phyloP scores from a whole-genome alignment of 2,113 vertebrate genomes.

The Tamias sibiricus region DNA sequence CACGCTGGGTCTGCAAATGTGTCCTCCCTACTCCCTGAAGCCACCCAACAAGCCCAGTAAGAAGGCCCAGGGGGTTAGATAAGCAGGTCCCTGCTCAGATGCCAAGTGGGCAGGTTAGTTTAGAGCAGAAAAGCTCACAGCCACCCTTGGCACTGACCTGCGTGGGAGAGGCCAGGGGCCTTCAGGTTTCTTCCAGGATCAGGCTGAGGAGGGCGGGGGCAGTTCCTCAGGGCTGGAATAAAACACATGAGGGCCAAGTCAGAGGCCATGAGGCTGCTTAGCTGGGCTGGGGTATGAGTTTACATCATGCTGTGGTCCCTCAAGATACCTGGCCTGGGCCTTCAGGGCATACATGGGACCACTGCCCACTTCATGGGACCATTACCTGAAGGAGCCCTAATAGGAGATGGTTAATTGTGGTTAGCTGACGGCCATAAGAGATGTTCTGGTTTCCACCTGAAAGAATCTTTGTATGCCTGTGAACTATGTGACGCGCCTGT shows the following conservation, averaged over 20 bases:
- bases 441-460: too few relatives aligned
- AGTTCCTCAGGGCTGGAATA: constrained; percentile 81
- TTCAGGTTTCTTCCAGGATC: constrained; percentile 74
- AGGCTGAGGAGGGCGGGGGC: constrained; percentile 85
- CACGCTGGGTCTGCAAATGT: neutral
- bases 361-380: neutral
- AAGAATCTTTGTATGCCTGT: too few relatives aligned
- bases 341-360: too few relatives aligned
- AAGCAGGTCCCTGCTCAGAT: neutral
- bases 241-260: neutral
- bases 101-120: neutral
- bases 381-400: too few relatives aligned
- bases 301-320: too few relatives aligned
- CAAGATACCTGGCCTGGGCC: too few relatives aligned
- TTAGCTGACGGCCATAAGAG: too few relatives aligned
- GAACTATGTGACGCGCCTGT: too few relatives aligned
- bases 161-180: constrained; percentile 78
- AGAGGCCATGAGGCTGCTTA: neutral
- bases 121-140: neutral
- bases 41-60: neutral
- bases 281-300: too few relatives aligned
- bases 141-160: neutral
- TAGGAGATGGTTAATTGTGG: too few relatives aligned
- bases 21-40: neutral
- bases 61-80: neutral